Base-by-base conservation (phyloP, 2,113 vertebrate genomes). In the Xyrauchen texanus region DNA sequence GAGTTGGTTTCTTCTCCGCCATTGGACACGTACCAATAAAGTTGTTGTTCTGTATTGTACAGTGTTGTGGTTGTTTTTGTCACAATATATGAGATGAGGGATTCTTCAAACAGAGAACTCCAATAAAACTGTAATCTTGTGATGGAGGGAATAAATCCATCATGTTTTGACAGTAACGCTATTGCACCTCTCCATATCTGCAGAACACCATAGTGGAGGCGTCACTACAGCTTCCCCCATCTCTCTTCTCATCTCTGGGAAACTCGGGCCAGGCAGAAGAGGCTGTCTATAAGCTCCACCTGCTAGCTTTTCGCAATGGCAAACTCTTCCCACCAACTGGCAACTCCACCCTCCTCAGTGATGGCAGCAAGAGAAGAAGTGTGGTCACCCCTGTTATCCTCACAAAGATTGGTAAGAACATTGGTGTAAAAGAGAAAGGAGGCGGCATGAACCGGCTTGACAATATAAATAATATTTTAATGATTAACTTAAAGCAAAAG, bases 321-420 rank as follows among this genome's bases (percentile, higher is more conserved):
- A 98, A 98, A 86, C 96, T 99, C 73, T 99, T 99, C 44, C 97
- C 97, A 45, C 93, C 95, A 61, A 96, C 95, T 0, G 94, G 96
- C n/a, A 98, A 98, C 88, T 95, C 95, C 13, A 94, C 95, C 2
- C 85, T 91, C 3, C 86, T 97, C 87, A 94, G 93, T 0, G 94
- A 96, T 0, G 89, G 95, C n/a, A 94, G 94, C 4, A 97, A 96
- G 69, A 94, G 95, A 13, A 94, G 95, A 8, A 94, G 93, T 0
- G 96, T 99, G 68, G 96, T 96, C 21, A 96, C 97, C 0, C 96
- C 97, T 0, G 96, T 99, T 71, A 96, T 99, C 87, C 94, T 98
- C 82, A 92, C 96, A 57, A 96, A 95, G 85, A 94, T 98, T 85
- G 97, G 97, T 97, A 84, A 86, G 94, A 60, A 42, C 42, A 44